Evolutionary conservation across 1,140 invertebrate genomes (phyloP).

Genomic region (Anoplophora glabripennis): DNA sequence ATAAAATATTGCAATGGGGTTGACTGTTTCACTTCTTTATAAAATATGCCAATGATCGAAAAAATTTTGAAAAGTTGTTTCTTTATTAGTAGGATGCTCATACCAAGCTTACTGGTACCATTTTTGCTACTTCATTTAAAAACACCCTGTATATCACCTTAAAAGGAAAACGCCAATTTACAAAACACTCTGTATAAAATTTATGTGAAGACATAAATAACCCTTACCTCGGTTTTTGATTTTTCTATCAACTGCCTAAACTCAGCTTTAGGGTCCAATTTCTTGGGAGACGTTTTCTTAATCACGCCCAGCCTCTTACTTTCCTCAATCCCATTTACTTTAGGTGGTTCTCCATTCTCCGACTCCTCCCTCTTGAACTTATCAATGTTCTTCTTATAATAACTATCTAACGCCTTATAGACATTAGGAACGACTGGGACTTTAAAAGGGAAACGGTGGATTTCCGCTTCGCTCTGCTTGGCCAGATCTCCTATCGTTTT

Average conservation of each 20-base stretch:
- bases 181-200: too few relatives aligned
- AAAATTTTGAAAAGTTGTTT: too few relatives aligned
- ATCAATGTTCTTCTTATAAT: conserved; percentile 16
- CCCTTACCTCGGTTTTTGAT: conserved; percentile 23
- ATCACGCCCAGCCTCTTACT: neutral
- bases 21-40: too few relatives aligned
- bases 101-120: too few relatives aligned
- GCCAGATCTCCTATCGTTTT: conserved; percentile 55
- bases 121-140: too few relatives aligned
- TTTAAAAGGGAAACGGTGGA: conserved; percentile 53
- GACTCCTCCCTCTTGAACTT: conserved; percentile 2
- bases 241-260: conserved; percentile 17
- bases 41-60: too few relatives aligned
- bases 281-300: neutral
- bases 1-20: too few relatives aligned
- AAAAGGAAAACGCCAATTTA: too few relatives aligned
- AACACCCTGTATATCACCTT: too few relatives aligned
- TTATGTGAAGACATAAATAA: too few relatives aligned
- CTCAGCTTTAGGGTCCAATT: conserved; percentile 17
- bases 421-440: conserved; percentile 25
- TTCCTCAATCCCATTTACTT: neutral
- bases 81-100: too few relatives aligned
- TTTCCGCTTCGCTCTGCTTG: conserved; percentile 51
- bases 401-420: conserved; percentile 27
- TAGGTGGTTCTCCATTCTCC: neutral